These are phyloP conservation scores for Thalassaphorura encarpata DNA, from an alignment of 1,140 invertebrate genomes.

Conservation along the genomic window DNA sequence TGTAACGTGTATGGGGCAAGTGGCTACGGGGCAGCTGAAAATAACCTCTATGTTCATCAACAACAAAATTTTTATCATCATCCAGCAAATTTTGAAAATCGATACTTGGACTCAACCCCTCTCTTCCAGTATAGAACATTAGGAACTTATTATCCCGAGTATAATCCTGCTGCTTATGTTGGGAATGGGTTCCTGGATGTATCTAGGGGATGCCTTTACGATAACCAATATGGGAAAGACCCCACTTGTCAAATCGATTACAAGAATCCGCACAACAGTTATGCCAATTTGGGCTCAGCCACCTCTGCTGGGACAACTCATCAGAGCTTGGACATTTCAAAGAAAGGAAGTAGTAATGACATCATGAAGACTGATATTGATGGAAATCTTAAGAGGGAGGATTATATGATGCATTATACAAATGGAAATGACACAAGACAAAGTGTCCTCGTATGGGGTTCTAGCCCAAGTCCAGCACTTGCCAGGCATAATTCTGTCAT, in stretches of 20 bases:
- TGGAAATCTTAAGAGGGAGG: conserved; percentile 4
- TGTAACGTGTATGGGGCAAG: conserved; percentile 54
- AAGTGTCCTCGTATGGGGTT: conserved; percentile 38
- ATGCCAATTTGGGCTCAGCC: conserved; percentile 24
- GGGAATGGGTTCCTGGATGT: conserved; percentile 66
- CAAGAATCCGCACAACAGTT: conserved; percentile 21
- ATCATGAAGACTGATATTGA: conserved; percentile 10
- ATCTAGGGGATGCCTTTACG: conserved; percentile 41
- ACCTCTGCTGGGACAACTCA: neutral
- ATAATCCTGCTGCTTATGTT: conserved; percentile 48
- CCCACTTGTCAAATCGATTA: conserved; percentile 36
- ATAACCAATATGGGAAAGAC: conserved; percentile 32
- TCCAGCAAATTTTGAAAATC: conserved; percentile 55
- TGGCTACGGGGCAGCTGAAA: conserved; percentile 46
- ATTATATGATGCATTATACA: conserved; percentile 23
- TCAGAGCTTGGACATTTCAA: conserved; percentile 5
- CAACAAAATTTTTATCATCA: conserved; percentile 56
- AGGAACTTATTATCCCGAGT: conserved; percentile 64
- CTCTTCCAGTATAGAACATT: conserved; percentile 75
- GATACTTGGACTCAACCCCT: conserved; percentile 65
- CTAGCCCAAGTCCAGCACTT: conserved; percentile 10
- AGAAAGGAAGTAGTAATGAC: neutral
- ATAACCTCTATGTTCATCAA: conserved; percentile 55
- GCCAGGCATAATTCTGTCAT: conserved; percentile 21
- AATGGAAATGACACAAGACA: conserved; percentile 32